These are phyloP conservation scores for Epizoanthus fatuus DNA, from an alignment of 92 coral and sea anemone genomes.

Conservation along the genomic window DNA sequence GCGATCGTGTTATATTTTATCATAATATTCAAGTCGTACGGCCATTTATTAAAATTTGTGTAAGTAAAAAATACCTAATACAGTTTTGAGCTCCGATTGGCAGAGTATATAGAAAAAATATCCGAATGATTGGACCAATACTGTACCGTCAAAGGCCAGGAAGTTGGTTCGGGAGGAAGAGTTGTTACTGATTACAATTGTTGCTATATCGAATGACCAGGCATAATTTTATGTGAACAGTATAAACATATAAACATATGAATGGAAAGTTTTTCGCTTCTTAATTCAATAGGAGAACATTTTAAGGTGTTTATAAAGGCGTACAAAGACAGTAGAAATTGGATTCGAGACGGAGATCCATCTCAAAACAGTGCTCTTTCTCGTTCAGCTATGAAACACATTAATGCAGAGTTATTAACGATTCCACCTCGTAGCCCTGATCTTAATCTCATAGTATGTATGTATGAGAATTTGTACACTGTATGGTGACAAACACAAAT, in stretches of 20 bases:
- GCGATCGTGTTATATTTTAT: too few species aligned
- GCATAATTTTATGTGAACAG: not conserved
- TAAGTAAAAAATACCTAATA: too few species aligned
- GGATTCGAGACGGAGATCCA: not conserved
- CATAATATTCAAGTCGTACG: too few species aligned
- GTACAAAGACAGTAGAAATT: not conserved
- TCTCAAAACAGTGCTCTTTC: not conserved
- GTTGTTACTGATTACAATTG: not conserved
- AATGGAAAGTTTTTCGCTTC: not conserved
- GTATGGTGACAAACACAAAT: too few species aligned
- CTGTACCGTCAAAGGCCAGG: not conserved
- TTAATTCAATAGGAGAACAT: not conserved
- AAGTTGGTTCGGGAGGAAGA: not conserved
- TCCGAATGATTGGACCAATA: too few species aligned
- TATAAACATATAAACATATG: not conserved
- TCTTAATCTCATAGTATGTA: too few species aligned
- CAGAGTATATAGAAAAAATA: too few species aligned
- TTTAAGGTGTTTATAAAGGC: not conserved
- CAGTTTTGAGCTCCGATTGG: too few species aligned
- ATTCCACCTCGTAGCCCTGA: too few species aligned
- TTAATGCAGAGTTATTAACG: not conserved
- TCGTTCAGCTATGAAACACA: not conserved
- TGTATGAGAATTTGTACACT: too few species aligned
- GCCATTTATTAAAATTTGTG: too few species aligned
- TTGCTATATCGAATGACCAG: not conserved